Conservation (phyloP, 2,113 vertebrate species). For the Saimiri boliviensis region DNA sequence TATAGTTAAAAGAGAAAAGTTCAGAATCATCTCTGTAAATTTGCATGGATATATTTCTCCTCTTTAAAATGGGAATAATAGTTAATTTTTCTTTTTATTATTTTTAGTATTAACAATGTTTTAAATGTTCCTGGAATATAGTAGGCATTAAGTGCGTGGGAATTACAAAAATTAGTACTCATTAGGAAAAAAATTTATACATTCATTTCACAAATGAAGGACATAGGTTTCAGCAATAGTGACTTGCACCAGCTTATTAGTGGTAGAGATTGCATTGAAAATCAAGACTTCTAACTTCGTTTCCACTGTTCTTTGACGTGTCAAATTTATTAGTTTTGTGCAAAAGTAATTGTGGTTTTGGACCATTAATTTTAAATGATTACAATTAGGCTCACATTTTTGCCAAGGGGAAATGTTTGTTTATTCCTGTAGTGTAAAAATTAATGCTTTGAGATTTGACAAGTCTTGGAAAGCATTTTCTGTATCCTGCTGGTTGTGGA, state of each 20-base stretch:
- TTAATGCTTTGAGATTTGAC: neutral
- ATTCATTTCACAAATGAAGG: neutral
- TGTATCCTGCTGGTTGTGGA: neutral
- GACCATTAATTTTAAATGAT: too few species aligned
- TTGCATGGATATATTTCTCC: neutral
- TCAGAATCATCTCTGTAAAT: neutral
- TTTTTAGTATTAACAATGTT: conserved; percentile 17
- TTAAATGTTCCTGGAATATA: neutral
- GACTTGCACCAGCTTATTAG: neutral
- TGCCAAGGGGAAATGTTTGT: neutral
- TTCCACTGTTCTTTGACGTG: neutral
- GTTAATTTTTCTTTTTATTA: conserved; percentile 6
- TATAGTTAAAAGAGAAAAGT: neutral
- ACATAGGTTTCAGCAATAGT: neutral
- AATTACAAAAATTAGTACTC: neutral
- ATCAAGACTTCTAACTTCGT: neutral
- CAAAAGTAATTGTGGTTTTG: too few species aligned
- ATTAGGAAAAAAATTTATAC: neutral
- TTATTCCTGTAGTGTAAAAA: neutral
- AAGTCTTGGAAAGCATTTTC: neutral
- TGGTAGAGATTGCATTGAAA: neutral
- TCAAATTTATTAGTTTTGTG: neutral
- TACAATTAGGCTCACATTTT: too few species aligned
- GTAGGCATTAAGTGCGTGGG: neutral
- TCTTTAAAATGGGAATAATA: conserved; percentile 8